phyloP scores from a whole-genome alignment of 1,140 invertebrate genomes.

The Psix sp. region DNA sequence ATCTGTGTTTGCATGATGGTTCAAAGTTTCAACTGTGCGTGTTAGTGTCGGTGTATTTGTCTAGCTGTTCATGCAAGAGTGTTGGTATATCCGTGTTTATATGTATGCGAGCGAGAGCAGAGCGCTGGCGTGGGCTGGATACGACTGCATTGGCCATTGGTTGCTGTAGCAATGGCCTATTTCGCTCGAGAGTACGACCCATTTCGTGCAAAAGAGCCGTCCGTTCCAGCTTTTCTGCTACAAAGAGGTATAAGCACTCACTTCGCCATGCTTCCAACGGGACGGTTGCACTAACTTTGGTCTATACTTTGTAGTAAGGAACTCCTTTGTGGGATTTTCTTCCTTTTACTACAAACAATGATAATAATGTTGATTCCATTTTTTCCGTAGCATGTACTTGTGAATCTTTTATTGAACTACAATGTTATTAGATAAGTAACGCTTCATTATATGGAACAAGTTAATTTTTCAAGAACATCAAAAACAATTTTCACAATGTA shows the following conservation, averaged over 20 bases:
- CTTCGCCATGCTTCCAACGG: constrained; percentile 53
- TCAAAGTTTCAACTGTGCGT: constrained; percentile 11
- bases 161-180: constrained; percentile 76
- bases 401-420: constrained; percentile 42
- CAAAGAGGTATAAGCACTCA: constrained; percentile 58
- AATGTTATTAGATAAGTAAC: constrained; percentile 1
- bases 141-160: constrained; percentile 75
- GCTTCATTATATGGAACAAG: too few species aligned
- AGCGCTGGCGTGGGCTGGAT: constrained; percentile 52
- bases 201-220: constrained; percentile 73
- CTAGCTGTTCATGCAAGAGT: constrained; percentile 9
- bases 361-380: constrained; percentile 41
- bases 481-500: too few species aligned
- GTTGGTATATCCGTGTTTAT: constrained; percentile 5
- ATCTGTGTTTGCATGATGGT: constrained; percentile 24
- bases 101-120: constrained; percentile 11
- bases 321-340: constrained; percentile 44
- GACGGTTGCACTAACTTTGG: constrained; percentile 36
- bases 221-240: constrained; percentile 64
- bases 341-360: constrained; percentile 28
- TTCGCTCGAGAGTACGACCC: constrained; percentile 76
- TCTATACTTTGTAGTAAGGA: constrained; percentile 25
- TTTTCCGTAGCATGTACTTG: constrained; percentile 25
- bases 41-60: neutral
- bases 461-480: too few species aligned